phyloP scores from a whole-genome alignment of 1,140 invertebrate species.

The Elymnias hypermnestra region DNA sequence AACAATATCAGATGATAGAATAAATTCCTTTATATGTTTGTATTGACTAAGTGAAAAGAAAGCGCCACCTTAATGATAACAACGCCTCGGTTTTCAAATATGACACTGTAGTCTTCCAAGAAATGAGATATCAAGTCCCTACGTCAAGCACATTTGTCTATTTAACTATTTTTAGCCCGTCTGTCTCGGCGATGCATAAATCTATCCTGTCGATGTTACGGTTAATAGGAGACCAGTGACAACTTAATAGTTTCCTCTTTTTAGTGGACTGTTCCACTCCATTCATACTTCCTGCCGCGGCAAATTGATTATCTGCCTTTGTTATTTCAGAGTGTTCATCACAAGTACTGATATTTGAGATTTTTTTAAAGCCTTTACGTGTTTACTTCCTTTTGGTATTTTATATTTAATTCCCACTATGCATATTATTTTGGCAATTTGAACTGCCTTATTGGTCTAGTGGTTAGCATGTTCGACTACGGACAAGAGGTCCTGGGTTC shows the following conservation, averaged over 20 bases:
- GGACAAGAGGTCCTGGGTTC: no score
- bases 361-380: no score
- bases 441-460: no score
- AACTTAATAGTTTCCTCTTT: conserved; percentile 67
- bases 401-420: no score
- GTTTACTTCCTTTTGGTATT: no score
- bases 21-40: no score
- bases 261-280: conserved; percentile 34
- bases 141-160: conserved; percentile 14
- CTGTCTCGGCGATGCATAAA: conserved; percentile 42
- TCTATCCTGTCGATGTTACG: conserved; percentile 49
- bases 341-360: background rate
- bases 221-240: conserved; percentile 52
- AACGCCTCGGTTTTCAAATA: background rate
- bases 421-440: no score
- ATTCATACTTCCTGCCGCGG: conserved; percentile 43
- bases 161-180: conserved; percentile 18
- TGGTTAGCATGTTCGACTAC: no score
- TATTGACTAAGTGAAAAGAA: no score
- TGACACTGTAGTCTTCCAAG: conserved; percentile 4
- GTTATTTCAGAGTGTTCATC: background rate
- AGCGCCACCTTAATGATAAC: no score
- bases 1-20: no score
- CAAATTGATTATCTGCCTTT: conserved; percentile 25
- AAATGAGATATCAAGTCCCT: background rate